phyloP scores from a whole-genome alignment of 2,888 invertebrate genomes.

The Ormyrus thymus region DNA sequence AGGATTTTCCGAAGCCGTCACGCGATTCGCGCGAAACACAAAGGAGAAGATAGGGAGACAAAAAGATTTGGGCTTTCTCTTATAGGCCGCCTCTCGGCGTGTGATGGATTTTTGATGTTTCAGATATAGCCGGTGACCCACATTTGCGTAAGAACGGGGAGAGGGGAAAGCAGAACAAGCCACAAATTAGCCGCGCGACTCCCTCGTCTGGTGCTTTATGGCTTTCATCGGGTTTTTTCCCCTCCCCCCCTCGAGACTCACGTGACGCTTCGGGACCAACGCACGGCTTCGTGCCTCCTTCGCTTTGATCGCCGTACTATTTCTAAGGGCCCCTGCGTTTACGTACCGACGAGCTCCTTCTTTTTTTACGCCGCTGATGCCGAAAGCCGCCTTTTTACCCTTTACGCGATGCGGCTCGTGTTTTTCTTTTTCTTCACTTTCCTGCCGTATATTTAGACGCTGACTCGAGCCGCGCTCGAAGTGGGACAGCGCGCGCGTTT shows the following conservation, averaged over 20 bases:
- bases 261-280: conserved; percentile 26
- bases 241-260: too few relatives aligned
- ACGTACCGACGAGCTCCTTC: conserved; percentile 3
- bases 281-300: conserved; percentile 20
- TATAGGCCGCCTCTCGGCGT: background rate
- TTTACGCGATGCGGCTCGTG: background rate
- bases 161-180: background rate
- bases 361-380: background rate
- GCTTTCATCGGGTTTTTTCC: background rate
- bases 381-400: background rate
- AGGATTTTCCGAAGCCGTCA: conserved; percentile 8
- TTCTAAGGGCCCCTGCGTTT: background rate
- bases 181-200: conserved; percentile 1
- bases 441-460: background rate
- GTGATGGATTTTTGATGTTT: conserved; percentile 11
- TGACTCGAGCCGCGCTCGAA: too few relatives aligned
- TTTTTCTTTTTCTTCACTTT: background rate
- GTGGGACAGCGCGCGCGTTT: too few relatives aligned
- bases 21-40: conserved; percentile 10
- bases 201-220: conserved; percentile 9
- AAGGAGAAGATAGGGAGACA: background rate
- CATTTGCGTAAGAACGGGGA: conserved; percentile 5
- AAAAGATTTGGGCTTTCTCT: conserved; percentile 32
- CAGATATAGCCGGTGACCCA: conserved; percentile 14
- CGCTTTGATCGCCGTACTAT: conserved; percentile 12